Base-by-base conservation (phyloP, 2,888 invertebrate genomes). In the Trypoxylon attenuatum region DNA sequence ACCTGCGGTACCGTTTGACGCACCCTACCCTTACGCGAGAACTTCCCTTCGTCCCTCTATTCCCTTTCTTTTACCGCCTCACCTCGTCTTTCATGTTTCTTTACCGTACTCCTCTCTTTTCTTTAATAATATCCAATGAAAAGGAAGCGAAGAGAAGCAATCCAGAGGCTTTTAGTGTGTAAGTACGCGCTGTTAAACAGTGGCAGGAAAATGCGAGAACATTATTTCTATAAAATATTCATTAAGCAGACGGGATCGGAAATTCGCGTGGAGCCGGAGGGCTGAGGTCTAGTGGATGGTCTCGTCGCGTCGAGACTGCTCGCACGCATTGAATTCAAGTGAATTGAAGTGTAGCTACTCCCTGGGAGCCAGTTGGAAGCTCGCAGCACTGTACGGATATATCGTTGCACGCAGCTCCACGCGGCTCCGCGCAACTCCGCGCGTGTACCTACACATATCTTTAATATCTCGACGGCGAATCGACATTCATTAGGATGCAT, bases 401-500 rank as follows among this genome's bases (percentile, higher is more conserved):
- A n/a, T n/a, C n/a, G n/a, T n/a, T n/a, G n/a, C n/a, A n/a, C n/a
- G n/a, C n/a, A n/a, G n/a, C n/a, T n/a, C n/a, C n/a, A n/a, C n/a
- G n/a, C n/a, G n/a, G n/a, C n/a, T n/a, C 33, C 27, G 54, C 13
- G 45, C 33, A 52, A 45, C 47, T 55, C 25, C 52, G 42, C 33
- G 23, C 47, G 50, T 53, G 41, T 59, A 49, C 51, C 47, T 41
- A 61, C 58, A 29, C 73, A 23, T 71, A 69, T 73, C 73, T 72
- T 77, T 76, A 73, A 80, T 76, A 78, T 81, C 80, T 76, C 65
- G 55, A 52, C 69, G 67, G 64, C 63, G 74, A 78, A 79, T 82
- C 81, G 80, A 78, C 69, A 77, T 81, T 81, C 80, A 78, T 81
- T 81, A 79, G 77, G 72, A 77, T 76, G 78, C 80, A 76, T 74